Conservation (phyloP, 2,888 invertebrate species). For the Ophion obscuratus region DNA sequence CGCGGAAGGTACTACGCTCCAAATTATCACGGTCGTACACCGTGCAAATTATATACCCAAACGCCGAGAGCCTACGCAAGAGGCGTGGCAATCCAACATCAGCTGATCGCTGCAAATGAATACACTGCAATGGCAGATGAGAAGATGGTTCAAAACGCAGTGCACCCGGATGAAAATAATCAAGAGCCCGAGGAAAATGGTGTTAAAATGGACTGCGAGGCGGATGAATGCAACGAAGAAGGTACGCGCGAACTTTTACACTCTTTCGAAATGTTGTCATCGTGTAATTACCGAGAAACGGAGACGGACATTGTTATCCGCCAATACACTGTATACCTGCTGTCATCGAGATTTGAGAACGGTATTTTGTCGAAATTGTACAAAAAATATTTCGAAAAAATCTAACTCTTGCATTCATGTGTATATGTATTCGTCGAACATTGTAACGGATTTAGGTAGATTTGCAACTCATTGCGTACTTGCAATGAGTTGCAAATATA, state of each 20-base stretch:
- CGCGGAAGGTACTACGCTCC: neutral
- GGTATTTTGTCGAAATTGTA: neutral
- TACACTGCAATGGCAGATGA: slow-evolving; percentile 69
- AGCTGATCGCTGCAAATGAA: slow-evolving; percentile 55
- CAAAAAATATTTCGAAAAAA: neutral
- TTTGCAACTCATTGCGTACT: neutral
- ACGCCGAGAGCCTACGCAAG: slow-evolving; percentile 20
- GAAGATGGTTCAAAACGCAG: slow-evolving; percentile 77
- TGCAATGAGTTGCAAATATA: too few relatives aligned
- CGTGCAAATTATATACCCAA: too few relatives aligned
- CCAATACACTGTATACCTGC: neutral
- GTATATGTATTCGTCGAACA: neutral
- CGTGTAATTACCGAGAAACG: neutral
- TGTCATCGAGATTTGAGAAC: neutral
- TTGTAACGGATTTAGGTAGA: neutral
- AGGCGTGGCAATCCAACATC: slow-evolving; percentile 56
- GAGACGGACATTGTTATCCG: neutral
- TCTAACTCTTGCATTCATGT: neutral
- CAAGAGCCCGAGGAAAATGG: slow-evolving; percentile 59
- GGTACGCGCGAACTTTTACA: slow-evolving; percentile 35
- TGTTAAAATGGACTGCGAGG: slow-evolving; percentile 55
- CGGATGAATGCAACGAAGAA: slow-evolving; percentile 63
- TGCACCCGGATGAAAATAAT: slow-evolving; percentile 72
- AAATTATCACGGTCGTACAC: too few relatives aligned
- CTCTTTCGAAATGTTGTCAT: slow-evolving; percentile 36